Evolutionary conservation across 2,797 vertebrate species (phyloP).

Genomic region (Rhinoraja longicauda): DNA sequence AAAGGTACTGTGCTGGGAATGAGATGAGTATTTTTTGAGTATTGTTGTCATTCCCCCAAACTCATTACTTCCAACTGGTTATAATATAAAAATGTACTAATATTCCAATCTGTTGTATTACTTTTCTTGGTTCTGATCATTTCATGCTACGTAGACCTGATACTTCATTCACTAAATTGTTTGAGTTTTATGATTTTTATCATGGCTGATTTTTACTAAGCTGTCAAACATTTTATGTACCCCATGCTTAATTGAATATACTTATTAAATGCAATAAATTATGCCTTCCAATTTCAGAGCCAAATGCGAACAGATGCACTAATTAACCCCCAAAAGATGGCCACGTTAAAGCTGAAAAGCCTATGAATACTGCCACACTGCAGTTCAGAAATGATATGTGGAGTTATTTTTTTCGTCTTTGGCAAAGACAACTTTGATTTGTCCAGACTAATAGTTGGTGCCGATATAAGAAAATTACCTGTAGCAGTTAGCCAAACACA

Average conservation of each 20-base stretch:
- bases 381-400: background rate
- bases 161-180: background rate
- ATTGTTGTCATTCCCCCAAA: background rate
- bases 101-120: background rate
- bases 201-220: background rate
- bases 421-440: background rate
- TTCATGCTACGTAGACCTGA: no score
- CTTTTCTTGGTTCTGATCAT: background rate
- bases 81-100: background rate
- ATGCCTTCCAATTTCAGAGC: background rate
- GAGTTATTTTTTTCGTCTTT: background rate
- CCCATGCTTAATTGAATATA: background rate
- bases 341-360: background rate
- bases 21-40: background rate
- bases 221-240: background rate
- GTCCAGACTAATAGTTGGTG: background rate
- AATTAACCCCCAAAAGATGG: background rate
- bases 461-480: background rate
- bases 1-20: background rate
- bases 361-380: background rate
- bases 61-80: no score
- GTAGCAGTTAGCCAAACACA: background rate
- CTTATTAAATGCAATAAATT: background rate
- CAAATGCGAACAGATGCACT: conserved; percentile 8
- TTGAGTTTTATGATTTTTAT: background rate